Base-by-base conservation (phyloP, 1,140 invertebrate species). In the Leptinotarsa undecemlineata region DNA sequence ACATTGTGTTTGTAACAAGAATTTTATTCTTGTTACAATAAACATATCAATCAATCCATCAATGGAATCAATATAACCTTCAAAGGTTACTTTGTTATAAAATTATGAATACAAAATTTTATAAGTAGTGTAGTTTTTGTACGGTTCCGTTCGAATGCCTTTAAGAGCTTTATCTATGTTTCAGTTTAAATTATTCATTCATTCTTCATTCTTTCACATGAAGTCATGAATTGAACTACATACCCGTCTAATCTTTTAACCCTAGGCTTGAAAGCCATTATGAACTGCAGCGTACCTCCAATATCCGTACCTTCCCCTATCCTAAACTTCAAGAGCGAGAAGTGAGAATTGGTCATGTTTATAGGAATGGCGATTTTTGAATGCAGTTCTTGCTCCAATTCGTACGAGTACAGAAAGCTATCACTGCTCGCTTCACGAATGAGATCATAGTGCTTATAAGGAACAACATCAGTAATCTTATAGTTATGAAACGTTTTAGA, bases 391-490 rank as follows among this genome's bases (percentile, higher is more conserved):
- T 92, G 64, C 87, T 57, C 81, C 82, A 93, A 82, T 74, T 92
- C 91, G 77, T 90, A 93, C 48, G 92, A 90, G 77, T 91, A 93
- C 14, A 90, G 86, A 79, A 93, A 93, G 79, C 92, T 93, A 63
- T 91, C 89, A 17, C 90, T 88, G 77, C 89, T 89, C 1, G 90
- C 89, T 76, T 91, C 91, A n/a, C 91, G 86, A 75, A 90, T 86
- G 63, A 94, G 83, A n/a, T 87, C 83, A 70, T 81, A 84, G 42
- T 81, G 74, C 64, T 79, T 79, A 48, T 82, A 82, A 15, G 74
- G 70, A 19, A 74, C 60, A 17, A 79, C 71, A 23, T 79, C 71
- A 13, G 78, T 78, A 11, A 80, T 76, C 33, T 68, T 60, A 42
- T 74, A 19, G 69, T 72, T 79, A 14, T 75, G 47, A 63, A 77